phyloP scores from a whole-genome alignment of 2,113 vertebrate species.

The Chamaetylas fuelleborni region DNA sequence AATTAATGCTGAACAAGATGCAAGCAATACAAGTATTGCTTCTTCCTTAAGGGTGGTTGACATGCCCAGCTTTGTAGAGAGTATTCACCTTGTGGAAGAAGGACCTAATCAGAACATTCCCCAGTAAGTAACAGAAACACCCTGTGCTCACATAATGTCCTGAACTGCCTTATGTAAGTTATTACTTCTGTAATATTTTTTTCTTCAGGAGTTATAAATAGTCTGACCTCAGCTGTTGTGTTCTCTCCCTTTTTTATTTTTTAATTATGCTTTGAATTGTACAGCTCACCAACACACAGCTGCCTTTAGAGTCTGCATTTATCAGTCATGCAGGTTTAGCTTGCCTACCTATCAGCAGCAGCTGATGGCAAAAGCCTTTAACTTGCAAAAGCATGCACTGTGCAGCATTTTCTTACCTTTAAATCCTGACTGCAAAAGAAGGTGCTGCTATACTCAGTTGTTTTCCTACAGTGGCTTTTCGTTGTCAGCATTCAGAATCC shows the following conservation, averaged over 20 bases:
- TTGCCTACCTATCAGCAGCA: neutral
- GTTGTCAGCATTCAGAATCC: neutral
- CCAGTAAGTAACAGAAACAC: conserved; percentile 60
- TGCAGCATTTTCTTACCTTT: neutral
- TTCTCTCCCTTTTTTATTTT: neutral
- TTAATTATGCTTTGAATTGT: neutral
- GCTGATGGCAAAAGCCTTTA: conserved; percentile 15
- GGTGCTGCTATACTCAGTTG: neutral
- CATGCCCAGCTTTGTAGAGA: conserved; percentile 78
- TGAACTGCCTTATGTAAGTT: neutral
- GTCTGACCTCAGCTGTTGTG: neutral
- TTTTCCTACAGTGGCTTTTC: neutral
- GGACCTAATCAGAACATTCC: conserved; percentile 40
- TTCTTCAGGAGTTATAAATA: neutral
- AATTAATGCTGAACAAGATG: conserved; percentile 70
- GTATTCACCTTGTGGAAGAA: conserved; percentile 65
- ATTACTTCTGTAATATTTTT: neutral
- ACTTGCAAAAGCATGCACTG: neutral
- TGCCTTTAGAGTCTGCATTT: neutral
- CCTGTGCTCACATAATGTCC: neutral
- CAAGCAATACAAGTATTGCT: conserved; percentile 68
- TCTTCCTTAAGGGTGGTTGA: conserved; percentile 78
- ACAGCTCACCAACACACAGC: neutral
- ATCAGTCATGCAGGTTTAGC: neutral
- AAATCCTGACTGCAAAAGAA: neutral